These are phyloP conservation scores for Myiotriccus ornatus DNA, from an alignment of 2,797 vertebrate species.

Conservation along the genomic window DNA sequence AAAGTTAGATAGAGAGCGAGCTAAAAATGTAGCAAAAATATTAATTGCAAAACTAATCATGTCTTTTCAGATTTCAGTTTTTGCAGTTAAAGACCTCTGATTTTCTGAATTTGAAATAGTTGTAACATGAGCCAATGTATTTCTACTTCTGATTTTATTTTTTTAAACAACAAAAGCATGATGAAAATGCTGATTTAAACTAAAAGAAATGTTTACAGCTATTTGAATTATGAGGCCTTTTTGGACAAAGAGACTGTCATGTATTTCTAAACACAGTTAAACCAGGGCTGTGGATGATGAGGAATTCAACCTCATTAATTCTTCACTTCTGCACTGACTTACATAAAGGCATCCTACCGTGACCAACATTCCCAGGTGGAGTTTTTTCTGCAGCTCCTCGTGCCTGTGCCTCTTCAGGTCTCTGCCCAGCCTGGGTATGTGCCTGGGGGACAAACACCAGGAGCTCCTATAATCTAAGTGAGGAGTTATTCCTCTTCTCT, in stretches of 20 bases:
- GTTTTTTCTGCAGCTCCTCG: background rate
- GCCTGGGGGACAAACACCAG: background rate
- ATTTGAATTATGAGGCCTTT: slow-evolving; percentile 17
- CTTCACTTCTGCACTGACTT: background rate
- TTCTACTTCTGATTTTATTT: background rate
- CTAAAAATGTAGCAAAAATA: background rate
- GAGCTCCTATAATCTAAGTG: background rate
- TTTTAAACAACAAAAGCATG: background rate
- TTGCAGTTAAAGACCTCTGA: background rate
- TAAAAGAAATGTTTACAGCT: slow-evolving; percentile 6
- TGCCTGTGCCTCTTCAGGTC: rapidly evolving
- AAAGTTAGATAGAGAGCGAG: background rate
- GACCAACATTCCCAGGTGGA: background rate
- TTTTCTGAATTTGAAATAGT: background rate
- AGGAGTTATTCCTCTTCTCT: background rate
- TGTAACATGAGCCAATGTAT: background rate
- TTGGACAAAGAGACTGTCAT: background rate
- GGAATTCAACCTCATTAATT: background rate
- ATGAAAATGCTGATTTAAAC: background rate
- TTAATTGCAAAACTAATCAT: background rate
- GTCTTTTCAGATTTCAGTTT: background rate
- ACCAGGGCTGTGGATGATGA: background rate
- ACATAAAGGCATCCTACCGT: background rate
- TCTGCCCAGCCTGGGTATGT: background rate
- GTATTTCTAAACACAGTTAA: background rate